Evolutionary conservation across 2,888 invertebrate genomes (phyloP).

Genomic region (Chironomus riparius): DNA sequence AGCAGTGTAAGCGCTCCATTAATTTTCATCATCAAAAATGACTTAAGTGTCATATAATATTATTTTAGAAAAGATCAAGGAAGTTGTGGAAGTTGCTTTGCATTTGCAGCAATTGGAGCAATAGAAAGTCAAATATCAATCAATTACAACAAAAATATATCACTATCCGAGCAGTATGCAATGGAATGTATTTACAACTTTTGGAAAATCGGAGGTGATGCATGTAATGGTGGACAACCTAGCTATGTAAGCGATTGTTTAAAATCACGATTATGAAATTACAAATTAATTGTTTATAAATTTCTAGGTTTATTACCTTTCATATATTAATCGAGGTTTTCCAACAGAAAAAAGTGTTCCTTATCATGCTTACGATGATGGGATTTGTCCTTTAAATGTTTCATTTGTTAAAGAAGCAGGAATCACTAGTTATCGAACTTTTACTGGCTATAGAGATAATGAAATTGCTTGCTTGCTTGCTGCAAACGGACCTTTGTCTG

Average conservation of each 20-base stretch:
- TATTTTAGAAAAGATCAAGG: background rate
- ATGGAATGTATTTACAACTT: background rate
- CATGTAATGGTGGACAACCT: background rate
- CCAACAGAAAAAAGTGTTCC: background rate
- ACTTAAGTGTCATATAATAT: too few species aligned
- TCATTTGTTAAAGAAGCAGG: background rate
- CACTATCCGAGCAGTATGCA: background rate
- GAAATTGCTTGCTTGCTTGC: background rate
- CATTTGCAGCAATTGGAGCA: background rate
- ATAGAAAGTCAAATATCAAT: background rate
- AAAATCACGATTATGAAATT: background rate
- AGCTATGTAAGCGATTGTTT: background rate
- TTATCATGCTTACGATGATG: background rate
- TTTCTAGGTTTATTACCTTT: too few species aligned
- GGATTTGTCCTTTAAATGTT: background rate
- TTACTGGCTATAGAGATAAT: background rate
- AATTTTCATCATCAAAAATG: too few species aligned
- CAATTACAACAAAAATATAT: background rate
- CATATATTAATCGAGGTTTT: background rate
- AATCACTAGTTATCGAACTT: background rate
- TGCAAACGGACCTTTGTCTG: background rate
- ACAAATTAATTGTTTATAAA: too few species aligned
- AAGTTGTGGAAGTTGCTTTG: background rate
- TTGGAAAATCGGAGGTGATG: background rate
- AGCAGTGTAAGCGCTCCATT: background rate